Evolutionary conservation across 2,888 invertebrate genomes (phyloP), one percentile per base, ranked within the genome.

Genomic region (Pinctada fucata): DNA sequence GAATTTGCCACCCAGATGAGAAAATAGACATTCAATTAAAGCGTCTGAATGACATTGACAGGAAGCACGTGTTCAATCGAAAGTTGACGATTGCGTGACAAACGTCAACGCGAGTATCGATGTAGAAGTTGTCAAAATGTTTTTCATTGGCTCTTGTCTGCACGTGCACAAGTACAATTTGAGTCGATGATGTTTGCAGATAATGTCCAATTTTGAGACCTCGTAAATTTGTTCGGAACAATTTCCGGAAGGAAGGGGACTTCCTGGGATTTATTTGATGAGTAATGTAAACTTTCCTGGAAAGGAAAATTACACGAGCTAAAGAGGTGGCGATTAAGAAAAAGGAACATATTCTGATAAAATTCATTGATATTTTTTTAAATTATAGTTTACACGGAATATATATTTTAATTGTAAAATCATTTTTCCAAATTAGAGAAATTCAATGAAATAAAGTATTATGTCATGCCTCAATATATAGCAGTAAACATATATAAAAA

Each of bases 91-190:
- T 50, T 10, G 71, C 71, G 71, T 52, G 51, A 52, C 52, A 49
- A 16, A 8, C 52, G 52, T 51, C 31, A 71, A 48, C 71, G 52
- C n/a, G 50, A 51, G n/a, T 52, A n/a, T 16, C 16, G 16, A 51
- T 31, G 71, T 51, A n/a, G 52, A 49, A 51, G 16, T 31, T 52
- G 71, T 71, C 71, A 71, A 52, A 50, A 16, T 71, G n/a, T 4
- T 49, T 31, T n/a, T 71, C 71, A 31, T 50, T 45, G 16, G 51
- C 71, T n/a, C 45, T 31, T 16, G 8, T 52, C 13, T 10, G 52
- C 71, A 71, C 71, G 71, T 71, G 71, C 52, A 52, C 16, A 48
- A n/a, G 51, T 71, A 49, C 16, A 51, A 71, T 52, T 52, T 31
- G 52, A 71, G 48, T 52, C 10, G 51, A 52, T 45, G 45, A 31